Percentiles rank a stretch among this genome's conserved stretches.
Evolutionary conservation across 1,140 invertebrate genomes (phyloP).

Genomic region (Nasonia vitripennis): DNA sequence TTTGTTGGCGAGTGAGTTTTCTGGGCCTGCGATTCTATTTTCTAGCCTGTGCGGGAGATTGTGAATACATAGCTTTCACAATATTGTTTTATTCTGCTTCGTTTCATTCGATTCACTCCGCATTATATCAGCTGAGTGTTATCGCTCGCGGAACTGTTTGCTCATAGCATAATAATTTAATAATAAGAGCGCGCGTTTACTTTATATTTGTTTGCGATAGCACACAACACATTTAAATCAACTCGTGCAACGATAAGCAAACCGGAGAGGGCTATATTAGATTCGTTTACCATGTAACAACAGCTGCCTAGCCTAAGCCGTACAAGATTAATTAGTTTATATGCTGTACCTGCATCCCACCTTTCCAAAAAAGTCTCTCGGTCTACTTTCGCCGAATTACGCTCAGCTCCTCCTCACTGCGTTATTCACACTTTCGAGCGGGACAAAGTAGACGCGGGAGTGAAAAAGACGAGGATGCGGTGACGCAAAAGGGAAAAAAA

Average conservation of each 20-base stretch:
- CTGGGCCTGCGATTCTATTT: too few species aligned
- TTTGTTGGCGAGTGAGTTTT: too few species aligned
- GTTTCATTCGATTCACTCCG: neutral
- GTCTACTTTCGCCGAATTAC: conserved; percentile 20
- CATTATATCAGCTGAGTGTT: neutral
- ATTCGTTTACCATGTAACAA: too few species aligned
- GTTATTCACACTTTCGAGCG: conserved; percentile 23
- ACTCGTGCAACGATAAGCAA: too few species aligned
- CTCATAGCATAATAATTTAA: neutral
- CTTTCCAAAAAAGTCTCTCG: neutral
- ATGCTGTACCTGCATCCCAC: too few species aligned
- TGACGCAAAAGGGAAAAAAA: neutral
- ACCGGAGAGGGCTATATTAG: too few species aligned
- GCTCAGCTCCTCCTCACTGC: neutral
- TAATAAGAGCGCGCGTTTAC: neutral
- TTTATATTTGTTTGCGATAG: neutral
- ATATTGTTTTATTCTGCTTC: too few species aligned
- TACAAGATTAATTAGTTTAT: neutral
- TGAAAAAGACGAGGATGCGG: neutral
- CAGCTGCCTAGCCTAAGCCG: neutral
- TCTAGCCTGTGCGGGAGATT: too few species aligned
- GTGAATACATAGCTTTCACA: too few species aligned
- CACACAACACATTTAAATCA: neutral
- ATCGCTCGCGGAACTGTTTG: neutral
- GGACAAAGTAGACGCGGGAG: conserved; percentile 20